Evolutionary conservation across 2,888 invertebrate species (phyloP).

Genomic region (Ommatoiulus sabulosus): DNA sequence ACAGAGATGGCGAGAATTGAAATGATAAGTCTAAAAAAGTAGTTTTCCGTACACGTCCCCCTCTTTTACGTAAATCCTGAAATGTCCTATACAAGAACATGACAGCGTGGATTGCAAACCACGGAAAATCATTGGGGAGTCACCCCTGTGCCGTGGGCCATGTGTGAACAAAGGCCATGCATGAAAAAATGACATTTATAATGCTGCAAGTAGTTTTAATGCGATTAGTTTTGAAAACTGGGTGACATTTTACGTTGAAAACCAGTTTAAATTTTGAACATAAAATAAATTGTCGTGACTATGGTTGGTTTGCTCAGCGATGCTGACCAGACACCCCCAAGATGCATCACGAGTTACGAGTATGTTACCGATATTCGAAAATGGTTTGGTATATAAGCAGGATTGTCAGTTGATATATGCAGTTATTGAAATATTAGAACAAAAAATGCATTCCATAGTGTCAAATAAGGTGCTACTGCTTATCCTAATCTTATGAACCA

Average conservation of each 20-base stretch:
- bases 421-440: too few species aligned
- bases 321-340: background rate
- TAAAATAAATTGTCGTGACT: background rate
- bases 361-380: too few species aligned
- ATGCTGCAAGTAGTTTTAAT: constrained; percentile 2
- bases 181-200: background rate
- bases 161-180: background rate
- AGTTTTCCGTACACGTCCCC: background rate
- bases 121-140: background rate
- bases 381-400: too few species aligned
- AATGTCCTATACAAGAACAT: background rate
- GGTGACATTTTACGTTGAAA: background rate
- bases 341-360: too few species aligned
- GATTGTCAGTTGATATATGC: too few species aligned
- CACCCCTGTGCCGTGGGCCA: background rate
- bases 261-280: background rate
- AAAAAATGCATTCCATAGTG: too few species aligned
- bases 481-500: too few species aligned
- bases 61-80: background rate
- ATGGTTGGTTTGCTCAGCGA: background rate
- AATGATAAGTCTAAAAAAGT: background rate
- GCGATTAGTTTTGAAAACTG: background rate
- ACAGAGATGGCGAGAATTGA: background rate
- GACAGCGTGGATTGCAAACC: background rate
- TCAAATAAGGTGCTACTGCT: too few species aligned